Evolutionary conservation across 2,113 vertebrate species (phyloP).

Genomic region (Petrocephalus zakoni): DNA sequence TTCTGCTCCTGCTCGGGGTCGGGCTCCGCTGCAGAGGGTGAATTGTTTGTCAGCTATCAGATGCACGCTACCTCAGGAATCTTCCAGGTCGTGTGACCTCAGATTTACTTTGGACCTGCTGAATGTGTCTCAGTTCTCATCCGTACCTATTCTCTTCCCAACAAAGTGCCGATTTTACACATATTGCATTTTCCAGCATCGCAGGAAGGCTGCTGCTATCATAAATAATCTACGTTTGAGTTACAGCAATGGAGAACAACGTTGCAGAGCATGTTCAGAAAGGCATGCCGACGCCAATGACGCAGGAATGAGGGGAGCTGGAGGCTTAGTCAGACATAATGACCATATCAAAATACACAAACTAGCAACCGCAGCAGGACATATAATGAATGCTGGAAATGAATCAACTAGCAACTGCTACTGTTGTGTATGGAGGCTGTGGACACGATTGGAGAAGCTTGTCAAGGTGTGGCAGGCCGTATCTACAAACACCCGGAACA

Average conservation of each 20-base stretch:
- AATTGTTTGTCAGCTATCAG: neutral
- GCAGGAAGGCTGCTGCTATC: neutral
- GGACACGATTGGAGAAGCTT: neutral
- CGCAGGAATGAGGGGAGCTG: neutral
- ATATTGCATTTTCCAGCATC: neutral
- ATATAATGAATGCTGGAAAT: neutral
- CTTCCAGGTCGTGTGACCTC: neutral
- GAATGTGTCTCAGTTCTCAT: neutral
- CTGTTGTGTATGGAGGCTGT: neutral
- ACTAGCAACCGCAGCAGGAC: neutral
- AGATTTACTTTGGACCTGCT: neutral
- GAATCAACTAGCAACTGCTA: neutral
- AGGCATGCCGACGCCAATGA: neutral
- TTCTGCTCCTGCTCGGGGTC: conserved; percentile 79
- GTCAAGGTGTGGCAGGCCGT: neutral
- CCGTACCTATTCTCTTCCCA: too few relatives aligned
- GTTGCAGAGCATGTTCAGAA: neutral
- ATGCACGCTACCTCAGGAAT: neutral
- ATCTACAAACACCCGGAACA: neutral
- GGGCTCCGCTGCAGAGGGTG: conserved; percentile 69
- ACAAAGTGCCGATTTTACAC: neutral
- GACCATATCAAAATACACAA: neutral
- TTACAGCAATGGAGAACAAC: neutral
- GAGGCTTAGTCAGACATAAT: neutral
- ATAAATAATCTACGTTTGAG: neutral